Evolutionary conservation across 2,888 invertebrate genomes (phyloP).

Genomic region (Gryllus longicercus): DNA sequence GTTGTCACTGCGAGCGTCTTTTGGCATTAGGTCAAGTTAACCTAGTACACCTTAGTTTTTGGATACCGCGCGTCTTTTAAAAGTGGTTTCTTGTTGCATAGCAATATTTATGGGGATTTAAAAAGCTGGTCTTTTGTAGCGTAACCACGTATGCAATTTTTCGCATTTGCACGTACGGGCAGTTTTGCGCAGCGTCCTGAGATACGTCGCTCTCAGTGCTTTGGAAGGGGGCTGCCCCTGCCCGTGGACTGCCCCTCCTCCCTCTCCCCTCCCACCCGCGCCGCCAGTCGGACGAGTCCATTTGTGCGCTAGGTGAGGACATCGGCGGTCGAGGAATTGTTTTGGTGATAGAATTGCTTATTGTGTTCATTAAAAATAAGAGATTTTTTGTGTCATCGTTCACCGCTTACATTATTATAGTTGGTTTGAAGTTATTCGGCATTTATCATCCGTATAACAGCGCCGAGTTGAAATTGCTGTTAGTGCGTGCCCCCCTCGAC

Average conservation of each 20-base stretch:
- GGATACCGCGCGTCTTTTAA: no score
- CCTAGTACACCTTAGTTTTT: background rate
- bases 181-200: background rate
- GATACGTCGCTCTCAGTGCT: background rate
- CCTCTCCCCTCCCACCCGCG: background rate
- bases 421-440: no score
- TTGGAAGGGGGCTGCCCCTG: slow-evolving; percentile 10
- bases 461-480: background rate
- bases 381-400: no score
- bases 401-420: no score
- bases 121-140: no score
- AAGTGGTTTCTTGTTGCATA: no score
- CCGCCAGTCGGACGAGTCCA: slow-evolving; percentile 26
- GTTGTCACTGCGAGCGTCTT: background rate
- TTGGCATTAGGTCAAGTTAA: background rate
- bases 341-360: background rate
- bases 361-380: no score
- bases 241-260: background rate
- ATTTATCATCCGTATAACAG: no score
- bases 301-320: background rate
- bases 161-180: background rate
- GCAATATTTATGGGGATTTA: no score
- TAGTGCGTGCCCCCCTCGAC: background rate
- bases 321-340: background rate
- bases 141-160: background rate